phyloP scores from a whole-genome alignment of 2,888 invertebrate genomes.

The Drosophila melanosoma region DNA sequence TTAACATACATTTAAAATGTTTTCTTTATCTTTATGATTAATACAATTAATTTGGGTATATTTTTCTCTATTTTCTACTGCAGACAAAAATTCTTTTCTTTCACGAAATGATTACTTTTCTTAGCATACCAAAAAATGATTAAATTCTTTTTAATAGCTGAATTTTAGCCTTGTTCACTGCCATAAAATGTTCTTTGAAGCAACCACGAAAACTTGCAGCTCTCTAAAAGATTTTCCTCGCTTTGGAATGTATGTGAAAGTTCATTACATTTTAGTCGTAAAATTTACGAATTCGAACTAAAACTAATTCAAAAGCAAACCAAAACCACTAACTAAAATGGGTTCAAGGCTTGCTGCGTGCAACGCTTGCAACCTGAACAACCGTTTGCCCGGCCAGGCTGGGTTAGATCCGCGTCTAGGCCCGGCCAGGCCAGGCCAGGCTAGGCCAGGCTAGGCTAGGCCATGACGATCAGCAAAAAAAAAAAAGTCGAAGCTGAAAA shows the following conservation, averaged over 20 bases:
- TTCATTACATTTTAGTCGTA: not conserved
- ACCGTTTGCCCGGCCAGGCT: constrained; percentile 19
- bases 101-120: not conserved
- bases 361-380: constrained; percentile 48
- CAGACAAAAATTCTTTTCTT: not conserved
- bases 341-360: constrained; percentile 61
- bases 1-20: not conserved
- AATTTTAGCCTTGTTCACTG: not conserved
- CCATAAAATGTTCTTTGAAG: not conserved
- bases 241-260: not conserved
- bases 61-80: not conserved
- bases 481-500: constrained; percentile 47
- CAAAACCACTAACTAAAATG: constrained; percentile 29
- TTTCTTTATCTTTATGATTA: not conserved
- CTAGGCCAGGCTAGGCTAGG: constrained; percentile 28
- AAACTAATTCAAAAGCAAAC: constrained; percentile 18
- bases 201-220: not conserved
- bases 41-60: not conserved
- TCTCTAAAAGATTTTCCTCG: not conserved
- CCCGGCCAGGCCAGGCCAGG: constrained; percentile 4
- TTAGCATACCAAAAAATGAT: not conserved
- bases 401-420: constrained; percentile 4
- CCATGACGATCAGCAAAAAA: constrained; percentile 29
- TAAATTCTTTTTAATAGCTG: not conserved
- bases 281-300: constrained; percentile 1